Conservation (phyloP, 2,797 vertebrate species). For the Naso thynnoides region DNA sequence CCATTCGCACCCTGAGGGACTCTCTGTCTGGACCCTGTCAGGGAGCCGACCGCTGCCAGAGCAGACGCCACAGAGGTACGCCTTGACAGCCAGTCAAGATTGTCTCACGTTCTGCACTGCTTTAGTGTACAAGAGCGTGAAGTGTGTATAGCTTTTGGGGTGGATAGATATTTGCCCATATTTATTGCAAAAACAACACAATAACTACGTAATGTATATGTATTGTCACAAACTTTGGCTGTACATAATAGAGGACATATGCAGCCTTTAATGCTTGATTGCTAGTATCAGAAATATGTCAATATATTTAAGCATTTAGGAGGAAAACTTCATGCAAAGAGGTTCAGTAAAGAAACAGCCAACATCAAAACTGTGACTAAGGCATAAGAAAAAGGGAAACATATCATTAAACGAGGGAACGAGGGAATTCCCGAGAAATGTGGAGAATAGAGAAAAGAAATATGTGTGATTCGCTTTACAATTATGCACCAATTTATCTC, state of each 20-base stretch:
- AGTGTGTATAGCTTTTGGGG: neutral
- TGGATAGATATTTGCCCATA: slow-evolving; percentile 2
- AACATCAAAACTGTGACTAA: slow-evolving; percentile 16
- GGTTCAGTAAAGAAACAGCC: neutral
- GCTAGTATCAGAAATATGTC: neutral
- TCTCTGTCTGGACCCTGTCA: slow-evolving; percentile 81
- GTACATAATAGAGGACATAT: neutral
- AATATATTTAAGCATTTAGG: neutral
- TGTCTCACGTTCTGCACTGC: slow-evolving; percentile 22
- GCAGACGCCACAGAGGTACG: slow-evolving; percentile 80
- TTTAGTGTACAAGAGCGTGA: no score
- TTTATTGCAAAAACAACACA: slow-evolving; percentile 26
- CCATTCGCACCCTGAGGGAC: slow-evolving; percentile 86
- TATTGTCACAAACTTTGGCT: neutral
- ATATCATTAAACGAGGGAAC: slow-evolving; percentile 59
- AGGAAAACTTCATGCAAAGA: neutral
- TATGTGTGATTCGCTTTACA: slow-evolving; percentile 76
- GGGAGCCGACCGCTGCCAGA: slow-evolving; percentile 78
- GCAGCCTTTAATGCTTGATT: neutral
- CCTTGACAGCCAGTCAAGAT: neutral
- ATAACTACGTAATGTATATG: neutral
- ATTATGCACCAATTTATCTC: slow-evolving; percentile 79
- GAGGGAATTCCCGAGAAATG: slow-evolving; percentile 67
- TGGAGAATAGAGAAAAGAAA: slow-evolving; percentile 66
- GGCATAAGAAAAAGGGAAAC: slow-evolving; percentile 27